Evolutionary conservation across 2,888 invertebrate species (phyloP).

Genomic region (Digitonthophagus gazella): DNA sequence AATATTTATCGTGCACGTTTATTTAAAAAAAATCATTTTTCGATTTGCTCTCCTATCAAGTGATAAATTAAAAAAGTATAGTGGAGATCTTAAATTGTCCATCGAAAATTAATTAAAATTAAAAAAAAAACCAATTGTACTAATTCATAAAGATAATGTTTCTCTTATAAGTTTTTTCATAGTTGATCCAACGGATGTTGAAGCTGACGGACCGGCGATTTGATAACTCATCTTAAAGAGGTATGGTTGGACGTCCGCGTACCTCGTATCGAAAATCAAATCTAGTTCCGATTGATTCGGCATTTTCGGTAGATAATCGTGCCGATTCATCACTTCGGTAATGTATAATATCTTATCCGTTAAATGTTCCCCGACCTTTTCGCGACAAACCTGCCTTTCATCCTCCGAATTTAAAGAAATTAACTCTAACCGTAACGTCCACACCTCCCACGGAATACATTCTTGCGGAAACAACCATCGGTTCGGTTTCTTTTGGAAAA

Average conservation of each 20-base stretch:
- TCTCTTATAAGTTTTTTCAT: constrained; percentile 88
- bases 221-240: constrained; percentile 89
- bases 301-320: constrained; percentile 96
- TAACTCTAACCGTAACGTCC: constrained; percentile 91
- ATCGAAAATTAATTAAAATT: not conserved
- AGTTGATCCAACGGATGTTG: constrained; percentile 79
- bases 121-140: constrained; percentile 22
- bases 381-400: constrained; percentile 82
- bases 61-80: not conserved
- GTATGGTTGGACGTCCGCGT: constrained; percentile 94
- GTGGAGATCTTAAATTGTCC: not conserved
- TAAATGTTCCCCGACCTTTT: constrained; percentile 82
- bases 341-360: constrained; percentile 94
- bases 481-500: constrained; percentile 87
- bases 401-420: constrained; percentile 82
- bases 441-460: constrained; percentile 97
- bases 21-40: not conserved
- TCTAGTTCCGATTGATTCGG: constrained; percentile 90
- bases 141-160: constrained; percentile 72
- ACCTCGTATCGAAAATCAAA: constrained; percentile 91
- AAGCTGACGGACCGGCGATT: constrained; percentile 71
- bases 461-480: constrained; percentile 90
- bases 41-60: too few species aligned
- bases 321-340: constrained; percentile 92
- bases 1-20: not conserved